Evolutionary conservation across 2,797 vertebrate genomes (phyloP).

Genomic region (Anableps anableps): DNA sequence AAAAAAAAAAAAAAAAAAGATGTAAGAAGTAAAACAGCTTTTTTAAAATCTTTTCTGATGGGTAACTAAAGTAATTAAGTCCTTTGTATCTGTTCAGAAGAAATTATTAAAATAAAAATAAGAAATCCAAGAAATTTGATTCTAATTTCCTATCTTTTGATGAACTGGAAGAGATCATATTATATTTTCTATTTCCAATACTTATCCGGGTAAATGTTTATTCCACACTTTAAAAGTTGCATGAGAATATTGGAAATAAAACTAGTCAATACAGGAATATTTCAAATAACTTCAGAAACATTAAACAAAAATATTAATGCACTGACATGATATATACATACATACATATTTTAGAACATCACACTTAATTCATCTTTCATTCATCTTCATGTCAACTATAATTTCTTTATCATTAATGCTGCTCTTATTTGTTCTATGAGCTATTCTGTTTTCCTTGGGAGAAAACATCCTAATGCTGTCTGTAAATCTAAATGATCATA

Average conservation of each 20-base stretch:
- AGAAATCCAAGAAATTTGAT: background rate
- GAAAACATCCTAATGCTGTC: background rate
- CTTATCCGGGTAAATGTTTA: background rate
- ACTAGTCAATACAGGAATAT: background rate
- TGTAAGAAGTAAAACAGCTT: background rate
- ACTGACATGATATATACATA: background rate
- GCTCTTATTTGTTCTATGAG: background rate
- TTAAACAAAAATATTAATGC: background rate
- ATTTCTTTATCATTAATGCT: background rate
- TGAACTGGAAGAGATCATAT: background rate
- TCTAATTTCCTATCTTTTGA: background rate
- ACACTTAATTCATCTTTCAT: background rate
- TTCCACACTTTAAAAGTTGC: background rate
- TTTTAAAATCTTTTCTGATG: too few relatives aligned
- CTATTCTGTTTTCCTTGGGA: background rate
- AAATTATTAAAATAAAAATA: background rate
- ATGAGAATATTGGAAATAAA: background rate
- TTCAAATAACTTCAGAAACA: background rate
- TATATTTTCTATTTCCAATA: background rate
- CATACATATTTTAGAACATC: background rate
- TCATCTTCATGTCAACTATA: background rate
- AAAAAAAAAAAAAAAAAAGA: background rate
- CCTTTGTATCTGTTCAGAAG: too few relatives aligned
- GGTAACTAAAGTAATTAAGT: background rate
- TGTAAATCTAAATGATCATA: background rate